These are phyloP conservation scores for Mus musculus DNA, from an alignment of 2,113 vertebrate species.

Conservation along the genomic window DNA sequence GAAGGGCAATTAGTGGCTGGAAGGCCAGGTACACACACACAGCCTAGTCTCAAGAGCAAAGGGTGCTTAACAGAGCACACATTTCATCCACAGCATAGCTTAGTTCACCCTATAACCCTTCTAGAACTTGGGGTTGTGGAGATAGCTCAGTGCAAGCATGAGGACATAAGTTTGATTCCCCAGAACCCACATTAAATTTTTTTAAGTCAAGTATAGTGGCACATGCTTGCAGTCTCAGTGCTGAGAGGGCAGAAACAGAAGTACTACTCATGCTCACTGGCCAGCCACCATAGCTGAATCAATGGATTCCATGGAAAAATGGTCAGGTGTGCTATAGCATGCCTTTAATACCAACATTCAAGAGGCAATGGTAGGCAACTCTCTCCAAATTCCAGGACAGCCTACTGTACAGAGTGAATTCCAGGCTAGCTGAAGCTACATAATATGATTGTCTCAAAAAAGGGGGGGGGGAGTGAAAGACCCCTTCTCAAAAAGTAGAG, in stretches of 20 bases:
- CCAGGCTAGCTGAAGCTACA: neutral
- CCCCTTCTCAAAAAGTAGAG: neutral
- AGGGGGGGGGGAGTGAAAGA: fast-evolving
- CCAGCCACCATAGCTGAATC: neutral
- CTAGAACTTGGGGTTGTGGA: neutral
- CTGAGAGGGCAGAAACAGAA: neutral
- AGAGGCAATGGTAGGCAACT: neutral
- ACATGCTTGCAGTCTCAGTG: neutral
- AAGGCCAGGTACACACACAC: neutral
- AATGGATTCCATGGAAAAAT: neutral
- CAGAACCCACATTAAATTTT: neutral
- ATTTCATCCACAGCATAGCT: neutral
- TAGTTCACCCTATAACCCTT: neutral
- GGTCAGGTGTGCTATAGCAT: neutral
- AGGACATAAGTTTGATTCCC: neutral
- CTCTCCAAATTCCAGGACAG: neutral
- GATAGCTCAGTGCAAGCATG: neutral
- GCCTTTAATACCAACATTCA: neutral
- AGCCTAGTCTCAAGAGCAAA: neutral
- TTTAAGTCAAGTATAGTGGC: neutral
- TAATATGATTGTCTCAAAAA: neutral
- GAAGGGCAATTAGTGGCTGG: conserved; percentile 11
- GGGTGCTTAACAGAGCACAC: neutral
- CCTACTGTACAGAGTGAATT: neutral
- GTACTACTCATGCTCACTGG: neutral